Percentiles rank a stretch among this genome's conserved stretches.
These are phyloP conservation scores for Diachrysia chrysitis DNA, from an alignment of 2,888 invertebrate species.

Conservation along the genomic window DNA sequence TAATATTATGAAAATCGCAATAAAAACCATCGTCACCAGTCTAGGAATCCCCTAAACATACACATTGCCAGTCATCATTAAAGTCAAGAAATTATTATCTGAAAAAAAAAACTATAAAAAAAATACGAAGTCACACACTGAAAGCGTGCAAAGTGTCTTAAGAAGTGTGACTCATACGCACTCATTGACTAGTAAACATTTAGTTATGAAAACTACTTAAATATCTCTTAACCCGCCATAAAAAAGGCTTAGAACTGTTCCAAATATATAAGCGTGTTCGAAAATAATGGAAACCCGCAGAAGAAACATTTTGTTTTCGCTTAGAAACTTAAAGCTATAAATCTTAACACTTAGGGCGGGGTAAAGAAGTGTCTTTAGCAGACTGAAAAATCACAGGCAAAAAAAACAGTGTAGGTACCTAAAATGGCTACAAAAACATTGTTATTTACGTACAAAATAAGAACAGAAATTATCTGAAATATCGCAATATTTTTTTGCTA, in stretches of 20 bases:
- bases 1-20: too few relatives aligned
- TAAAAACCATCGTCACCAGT: too few relatives aligned
- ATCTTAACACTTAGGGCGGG: not conserved
- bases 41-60: too few relatives aligned
- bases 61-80: too few relatives aligned
- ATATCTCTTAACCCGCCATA: not conserved
- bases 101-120: too few relatives aligned
- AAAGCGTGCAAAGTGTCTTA: not conserved
- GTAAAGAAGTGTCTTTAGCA: not conserved
- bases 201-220: not conserved
- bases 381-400: not conserved
- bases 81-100: too few relatives aligned
- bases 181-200: not conserved
- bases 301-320: not conserved
- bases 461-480: not conserved
- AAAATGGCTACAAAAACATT: not conserved
- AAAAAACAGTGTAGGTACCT: not conserved
- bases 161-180: not conserved
- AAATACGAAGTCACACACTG: not conserved
- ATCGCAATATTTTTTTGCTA: not conserved
- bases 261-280: too few relatives aligned
- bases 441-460: not conserved
- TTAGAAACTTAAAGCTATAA: not conserved
- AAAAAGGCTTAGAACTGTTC: too few relatives aligned
- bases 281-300: not conserved